Evolutionary conservation across 2,797 vertebrate species (phyloP), one percentile per base, ranked within the genome.

Genomic region (Premnoplex brunnescens): DNA sequence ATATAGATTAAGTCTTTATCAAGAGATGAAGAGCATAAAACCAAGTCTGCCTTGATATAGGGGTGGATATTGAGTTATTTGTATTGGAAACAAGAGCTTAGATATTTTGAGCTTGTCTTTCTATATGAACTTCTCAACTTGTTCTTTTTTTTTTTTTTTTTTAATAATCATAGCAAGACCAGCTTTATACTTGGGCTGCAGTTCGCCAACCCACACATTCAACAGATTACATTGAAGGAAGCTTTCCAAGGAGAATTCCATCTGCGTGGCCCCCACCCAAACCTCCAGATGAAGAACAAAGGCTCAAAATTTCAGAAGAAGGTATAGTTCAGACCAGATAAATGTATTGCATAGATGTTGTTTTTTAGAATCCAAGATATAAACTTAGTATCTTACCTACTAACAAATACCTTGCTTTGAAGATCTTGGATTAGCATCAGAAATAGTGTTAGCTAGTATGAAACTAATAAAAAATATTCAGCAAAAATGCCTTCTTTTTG

Each of bases 101-200:
- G 12, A 28, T 48, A 52, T 73, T 86, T 86, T 76, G 52, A 66
- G 23, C 54, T 85, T 89, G 18, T 79, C 63, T 90, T 97, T 91
- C 41, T 56, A 20, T 48, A 79, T 76, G 72, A 82, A 76, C n/a
- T 74, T 84, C 43, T 89, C n/a, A 68, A 64, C 8, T 3, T 85
- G 36, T 56, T 82, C 49, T 5, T 51, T 37, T 37, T 19, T 56
- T 48, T 44, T 34, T 49, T 75, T 9, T 55, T 49, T 36, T 41
- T 26, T 48, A 59, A 77, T 73, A 73, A 84, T 23, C 95, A 73
- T 91, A 99, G 99, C 99, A 99, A 97, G 98, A 99, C 95, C 99
- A 99, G 93, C 98, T 99, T 91, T 99, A 99, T 48, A 99, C 99
- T 39, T 99, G 99, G 99, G 99, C 99, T 81, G 98, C 99, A 17